Conservation (phyloP, 1,140 invertebrate species). For the Meloidogyne hapla region DNA sequence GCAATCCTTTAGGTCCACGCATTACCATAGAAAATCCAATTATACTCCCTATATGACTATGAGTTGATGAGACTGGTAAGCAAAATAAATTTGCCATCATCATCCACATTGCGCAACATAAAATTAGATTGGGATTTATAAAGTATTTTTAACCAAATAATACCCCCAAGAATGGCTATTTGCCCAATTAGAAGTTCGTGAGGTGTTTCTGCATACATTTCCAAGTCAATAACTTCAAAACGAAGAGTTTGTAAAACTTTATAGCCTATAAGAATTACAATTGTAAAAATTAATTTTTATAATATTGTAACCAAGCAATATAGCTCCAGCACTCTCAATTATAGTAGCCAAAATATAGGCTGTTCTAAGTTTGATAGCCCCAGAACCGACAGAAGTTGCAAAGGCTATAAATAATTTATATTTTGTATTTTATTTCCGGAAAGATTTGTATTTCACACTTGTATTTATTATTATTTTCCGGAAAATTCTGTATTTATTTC, state of each 20-base stretch:
- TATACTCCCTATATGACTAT: slow-evolving; percentile 93
- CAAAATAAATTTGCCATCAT: slow-evolving; percentile 85
- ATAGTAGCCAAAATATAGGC: slow-evolving; percentile 81
- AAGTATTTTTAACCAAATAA: neutral
- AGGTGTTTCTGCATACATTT: slow-evolving; percentile 50
- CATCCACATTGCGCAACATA: slow-evolving; percentile 77
- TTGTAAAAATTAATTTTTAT: neutral
- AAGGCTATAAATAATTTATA: slow-evolving; percentile 12
- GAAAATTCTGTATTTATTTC: too few species aligned
- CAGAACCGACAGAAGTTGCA: slow-evolving; percentile 36
- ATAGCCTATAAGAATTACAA: slow-evolving; percentile 59
- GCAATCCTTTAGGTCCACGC: slow-evolving; percentile 77
- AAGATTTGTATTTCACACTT: too few species aligned
- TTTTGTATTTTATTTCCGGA: too few species aligned
- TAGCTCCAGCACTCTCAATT: slow-evolving; percentile 76
- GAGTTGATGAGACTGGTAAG: slow-evolving; percentile 86
- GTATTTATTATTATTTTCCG: too few species aligned
- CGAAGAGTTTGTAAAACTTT: slow-evolving; percentile 65
- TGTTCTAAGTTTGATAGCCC: slow-evolving; percentile 69
- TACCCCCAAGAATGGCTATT: slow-evolving; percentile 44
- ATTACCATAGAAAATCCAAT: slow-evolving; percentile 90
- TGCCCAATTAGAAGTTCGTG: slow-evolving; percentile 40
- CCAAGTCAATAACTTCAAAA: slow-evolving; percentile 57
- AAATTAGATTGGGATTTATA: neutral
- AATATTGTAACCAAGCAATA: slow-evolving; percentile 63